Evolutionary conservation across 2,888 invertebrate genomes (phyloP).

Genomic region (Coleophora deauratella): DNA sequence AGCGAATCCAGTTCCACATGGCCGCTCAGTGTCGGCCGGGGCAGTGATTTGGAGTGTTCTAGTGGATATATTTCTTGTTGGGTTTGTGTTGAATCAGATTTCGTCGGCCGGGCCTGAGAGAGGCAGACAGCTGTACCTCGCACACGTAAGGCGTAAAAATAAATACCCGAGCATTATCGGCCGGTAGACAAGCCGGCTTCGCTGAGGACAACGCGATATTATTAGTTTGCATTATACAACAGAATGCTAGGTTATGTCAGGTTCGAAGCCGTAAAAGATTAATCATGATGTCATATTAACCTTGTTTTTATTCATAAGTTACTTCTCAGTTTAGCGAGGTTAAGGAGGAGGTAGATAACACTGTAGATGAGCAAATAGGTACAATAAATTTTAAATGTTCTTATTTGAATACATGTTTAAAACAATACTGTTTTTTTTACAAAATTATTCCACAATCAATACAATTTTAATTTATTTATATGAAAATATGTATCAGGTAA

Average conservation of each 20-base stretch:
- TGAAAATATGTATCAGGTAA: too few species aligned
- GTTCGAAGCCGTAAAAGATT: constrained; percentile 11
- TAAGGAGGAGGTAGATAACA: background rate
- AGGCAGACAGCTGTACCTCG: constrained; percentile 54
- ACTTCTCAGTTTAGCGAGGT: background rate
- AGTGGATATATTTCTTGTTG: constrained; percentile 5
- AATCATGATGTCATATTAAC: too few species aligned
- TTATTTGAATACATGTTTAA: too few species aligned
- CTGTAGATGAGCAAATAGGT: too few species aligned
- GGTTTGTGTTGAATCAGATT: constrained; percentile 22
- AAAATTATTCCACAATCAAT: too few species aligned
- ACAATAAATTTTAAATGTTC: too few species aligned
- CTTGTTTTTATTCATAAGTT: background rate
- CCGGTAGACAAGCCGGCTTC: constrained; percentile 64
- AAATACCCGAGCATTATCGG: constrained; percentile 68
- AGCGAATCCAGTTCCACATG: constrained; percentile 35
- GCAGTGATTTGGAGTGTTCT: constrained; percentile 14
- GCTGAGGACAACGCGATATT: constrained; percentile 60
- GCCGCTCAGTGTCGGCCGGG: constrained; percentile 1
- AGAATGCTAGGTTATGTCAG: constrained; percentile 25
- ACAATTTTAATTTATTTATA: too few species aligned
- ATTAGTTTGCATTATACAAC: constrained; percentile 55
- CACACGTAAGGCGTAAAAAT: constrained; percentile 71
- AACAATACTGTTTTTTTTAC: too few species aligned
- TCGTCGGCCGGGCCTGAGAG: constrained; percentile 56